phyloP scores from a whole-genome alignment of 2,888 invertebrate species.

The Chouioia cunea region DNA sequence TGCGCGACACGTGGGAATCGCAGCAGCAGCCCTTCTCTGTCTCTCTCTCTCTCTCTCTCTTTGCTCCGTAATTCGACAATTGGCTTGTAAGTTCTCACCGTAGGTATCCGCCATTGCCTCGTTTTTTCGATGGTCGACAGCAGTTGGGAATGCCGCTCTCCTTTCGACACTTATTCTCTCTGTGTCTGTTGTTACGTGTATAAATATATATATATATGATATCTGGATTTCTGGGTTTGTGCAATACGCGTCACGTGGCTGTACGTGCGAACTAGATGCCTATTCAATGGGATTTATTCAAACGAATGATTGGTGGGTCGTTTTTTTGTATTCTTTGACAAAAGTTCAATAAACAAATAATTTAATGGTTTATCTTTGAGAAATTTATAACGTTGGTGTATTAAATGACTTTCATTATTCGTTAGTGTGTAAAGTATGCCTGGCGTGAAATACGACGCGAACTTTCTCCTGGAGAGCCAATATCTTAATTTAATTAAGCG shows the following conservation, averaged over 20 bases:
- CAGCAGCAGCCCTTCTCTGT: background rate
- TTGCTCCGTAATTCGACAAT: constrained; percentile 39
- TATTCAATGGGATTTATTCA: background rate
- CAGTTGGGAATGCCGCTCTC: constrained; percentile 3
- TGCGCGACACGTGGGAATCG: constrained; percentile 39
- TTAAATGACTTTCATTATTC: background rate
- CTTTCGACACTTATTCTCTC: constrained; percentile 1
- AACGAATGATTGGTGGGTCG: background rate
- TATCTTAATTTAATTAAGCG: no score
- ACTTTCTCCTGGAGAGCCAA: no score
- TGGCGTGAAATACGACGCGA: no score
- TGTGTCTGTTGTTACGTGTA: no score
- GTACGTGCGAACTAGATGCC: background rate
- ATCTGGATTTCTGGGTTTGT: background rate
- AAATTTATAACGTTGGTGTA: constrained; percentile 1
- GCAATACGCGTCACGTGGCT: background rate
- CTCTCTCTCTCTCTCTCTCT: background rate
- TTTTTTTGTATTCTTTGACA: no score
- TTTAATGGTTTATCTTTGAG: background rate
- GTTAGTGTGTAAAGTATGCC: no score
- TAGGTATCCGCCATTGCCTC: constrained; percentile 5
- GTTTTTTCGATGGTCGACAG: background rate
- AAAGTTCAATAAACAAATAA: no score
- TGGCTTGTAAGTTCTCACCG: constrained; percentile 30
- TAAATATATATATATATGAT: background rate